Conservation (phyloP, 2,797 vertebrate genomes). For the Sparus aurata region DNA sequence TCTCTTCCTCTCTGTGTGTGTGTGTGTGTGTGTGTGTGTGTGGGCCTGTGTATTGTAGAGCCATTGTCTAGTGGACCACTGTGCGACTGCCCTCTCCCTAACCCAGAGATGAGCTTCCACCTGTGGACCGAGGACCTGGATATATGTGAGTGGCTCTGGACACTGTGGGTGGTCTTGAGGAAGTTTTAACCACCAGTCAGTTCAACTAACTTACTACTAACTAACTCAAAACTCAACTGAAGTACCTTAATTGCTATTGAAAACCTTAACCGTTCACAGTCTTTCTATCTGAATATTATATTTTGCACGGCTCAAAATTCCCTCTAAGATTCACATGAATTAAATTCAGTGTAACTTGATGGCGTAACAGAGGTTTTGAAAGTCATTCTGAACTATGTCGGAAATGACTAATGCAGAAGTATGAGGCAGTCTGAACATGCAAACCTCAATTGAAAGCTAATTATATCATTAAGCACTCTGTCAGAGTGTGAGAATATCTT, state of each 20-base stretch:
- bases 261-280: background rate
- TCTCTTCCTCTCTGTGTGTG: slow-evolving; percentile 46
- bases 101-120: slow-evolving; percentile 94
- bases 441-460: background rate
- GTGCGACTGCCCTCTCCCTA: slow-evolving; percentile 88
- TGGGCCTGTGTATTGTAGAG: slow-evolving; percentile 65
- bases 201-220: slow-evolving; percentile 1
- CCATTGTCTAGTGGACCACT: slow-evolving; percentile 72
- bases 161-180: slow-evolving; percentile 36
- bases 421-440: background rate
- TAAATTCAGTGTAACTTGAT: background rate
- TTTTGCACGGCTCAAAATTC: background rate
- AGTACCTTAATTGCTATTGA: background rate
- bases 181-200: slow-evolving; percentile 26
- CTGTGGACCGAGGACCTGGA: slow-evolving; percentile 93
- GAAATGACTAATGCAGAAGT: background rate
- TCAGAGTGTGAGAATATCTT: background rate
- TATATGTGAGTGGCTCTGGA: slow-evolving; percentile 88
- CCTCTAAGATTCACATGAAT: background rate
- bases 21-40: slow-evolving; percentile 38
- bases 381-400: background rate
- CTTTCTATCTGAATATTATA: background rate
- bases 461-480: background rate
- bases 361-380: background rate
- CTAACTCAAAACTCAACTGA: background rate